These are phyloP conservation scores for Melanerpes aurifrons DNA, from an alignment of 2,113 vertebrate genomes.

Conservation along the genomic window DNA sequence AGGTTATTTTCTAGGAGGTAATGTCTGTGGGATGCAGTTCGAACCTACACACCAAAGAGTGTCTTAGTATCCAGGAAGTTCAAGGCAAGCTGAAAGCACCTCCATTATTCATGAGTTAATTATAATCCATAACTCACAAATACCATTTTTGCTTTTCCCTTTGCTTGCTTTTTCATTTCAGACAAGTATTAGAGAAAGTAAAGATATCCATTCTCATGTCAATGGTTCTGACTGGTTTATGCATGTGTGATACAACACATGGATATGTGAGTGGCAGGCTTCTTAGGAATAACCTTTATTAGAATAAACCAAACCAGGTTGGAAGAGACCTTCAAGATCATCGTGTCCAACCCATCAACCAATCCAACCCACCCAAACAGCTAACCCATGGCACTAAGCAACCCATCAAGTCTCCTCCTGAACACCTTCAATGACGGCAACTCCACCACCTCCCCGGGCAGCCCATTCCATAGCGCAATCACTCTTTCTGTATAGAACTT, in stretches of 20 bases:
- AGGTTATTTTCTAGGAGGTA: neutral
- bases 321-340: too few species aligned
- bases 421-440: too few species aligned
- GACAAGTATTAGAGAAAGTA: neutral
- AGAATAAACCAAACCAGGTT: too few species aligned
- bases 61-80: neutral
- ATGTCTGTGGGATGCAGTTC: neutral
- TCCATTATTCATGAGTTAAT: fast-evolving
- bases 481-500: too few species aligned
- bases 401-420: too few species aligned
- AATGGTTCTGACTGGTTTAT: neutral
- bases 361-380: too few species aligned
- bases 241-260: too few species aligned
- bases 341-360: too few species aligned
- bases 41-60: neutral
- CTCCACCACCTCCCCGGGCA: too few species aligned
- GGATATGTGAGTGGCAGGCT: neutral
- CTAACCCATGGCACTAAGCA: too few species aligned
- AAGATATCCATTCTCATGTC: neutral
- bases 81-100: neutral
- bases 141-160: neutral
- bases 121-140: neutral
- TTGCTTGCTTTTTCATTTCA: neutral
- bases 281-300: neutral
- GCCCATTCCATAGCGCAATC: too few species aligned